A percentile compares a stretch with the other conserved stretches of the same genome.
Evolutionary conservation across 2,113 vertebrate genomes (phyloP).

Genomic region (Gallinago paraguaiae): DNA sequence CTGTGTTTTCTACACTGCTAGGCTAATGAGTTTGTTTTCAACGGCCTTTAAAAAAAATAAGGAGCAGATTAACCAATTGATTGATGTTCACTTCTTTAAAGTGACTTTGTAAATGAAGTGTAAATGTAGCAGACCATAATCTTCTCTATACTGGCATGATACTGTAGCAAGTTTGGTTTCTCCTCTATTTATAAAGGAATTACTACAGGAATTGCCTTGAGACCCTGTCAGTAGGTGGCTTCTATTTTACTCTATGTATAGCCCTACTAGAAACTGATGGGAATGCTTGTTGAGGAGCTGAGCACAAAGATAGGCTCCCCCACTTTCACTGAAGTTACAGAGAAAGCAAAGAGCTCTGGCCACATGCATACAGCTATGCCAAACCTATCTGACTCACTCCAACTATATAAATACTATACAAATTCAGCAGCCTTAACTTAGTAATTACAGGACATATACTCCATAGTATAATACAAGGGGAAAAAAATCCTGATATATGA

Average conservation of each 20-base stretch:
- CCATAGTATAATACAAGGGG: fast-evolving
- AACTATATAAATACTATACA: not conserved
- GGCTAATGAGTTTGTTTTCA: slow-evolving; percentile 42
- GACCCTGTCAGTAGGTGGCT: not conserved
- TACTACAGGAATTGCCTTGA: not conserved
- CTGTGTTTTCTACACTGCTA: slow-evolving; percentile 38
- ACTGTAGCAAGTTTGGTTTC: not conserved
- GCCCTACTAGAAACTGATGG: not conserved
- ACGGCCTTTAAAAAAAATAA: not conserved
- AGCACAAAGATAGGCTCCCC: not conserved
- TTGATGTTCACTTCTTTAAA: not conserved
- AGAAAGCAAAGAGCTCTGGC: not conserved
- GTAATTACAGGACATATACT: not conserved
- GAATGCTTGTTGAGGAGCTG: not conserved
- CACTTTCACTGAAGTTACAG: not conserved
- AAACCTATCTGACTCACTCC: not conserved
- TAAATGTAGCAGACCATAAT: not conserved
- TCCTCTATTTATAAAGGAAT: not conserved
- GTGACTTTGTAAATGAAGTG: not conserved
- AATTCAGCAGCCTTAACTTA: not conserved
- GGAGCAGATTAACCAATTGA: not conserved
- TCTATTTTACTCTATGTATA: not conserved
- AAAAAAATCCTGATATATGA: not conserved
- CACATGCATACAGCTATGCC: not conserved
- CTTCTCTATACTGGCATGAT: not conserved